Conservation (phyloP, 1,140 invertebrate species). For the Vollenhovia emeryi region DNA sequence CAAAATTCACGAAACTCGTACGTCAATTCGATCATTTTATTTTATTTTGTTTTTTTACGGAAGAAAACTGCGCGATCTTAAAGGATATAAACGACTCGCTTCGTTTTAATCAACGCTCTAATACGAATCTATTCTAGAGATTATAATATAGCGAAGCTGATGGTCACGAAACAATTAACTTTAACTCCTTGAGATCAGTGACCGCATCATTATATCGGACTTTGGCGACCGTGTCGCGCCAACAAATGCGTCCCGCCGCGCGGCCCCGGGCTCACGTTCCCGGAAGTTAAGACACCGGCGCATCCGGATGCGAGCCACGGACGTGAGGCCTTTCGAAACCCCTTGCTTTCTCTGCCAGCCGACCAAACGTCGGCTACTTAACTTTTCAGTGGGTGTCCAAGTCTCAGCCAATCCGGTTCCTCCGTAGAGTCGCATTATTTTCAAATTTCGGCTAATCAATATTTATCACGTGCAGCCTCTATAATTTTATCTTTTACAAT, state of each 20-base stretch:
- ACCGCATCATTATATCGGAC: constrained; percentile 70
- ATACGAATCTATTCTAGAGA: background rate
- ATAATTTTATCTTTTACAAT: background rate
- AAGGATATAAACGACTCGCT: background rate
- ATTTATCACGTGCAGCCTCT: background rate
- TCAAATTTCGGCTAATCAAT: background rate
- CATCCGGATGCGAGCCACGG: constrained; percentile 81
- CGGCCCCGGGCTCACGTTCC: constrained; percentile 81
- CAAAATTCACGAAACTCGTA: background rate
- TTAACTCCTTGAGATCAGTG: constrained; percentile 74
- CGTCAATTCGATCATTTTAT: background rate
- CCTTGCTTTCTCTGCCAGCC: constrained; percentile 50
- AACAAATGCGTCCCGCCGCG: constrained; percentile 49
- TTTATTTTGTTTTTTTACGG: no score
- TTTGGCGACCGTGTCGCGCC: constrained; percentile 65
- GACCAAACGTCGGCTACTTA: constrained; percentile 40
- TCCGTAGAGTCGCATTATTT: background rate
- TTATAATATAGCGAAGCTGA: background rate
- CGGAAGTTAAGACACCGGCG: constrained; percentile 82
- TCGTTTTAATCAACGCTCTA: background rate
- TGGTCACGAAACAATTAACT: constrained; percentile 37
- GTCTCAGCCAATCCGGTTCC: constrained; percentile 6
- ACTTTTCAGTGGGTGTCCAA: constrained; percentile 29
- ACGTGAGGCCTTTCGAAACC: constrained; percentile 76
- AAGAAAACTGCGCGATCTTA: background rate